Conservation (phyloP, 1,140 invertebrate species). For the Formica exsecta region DNA sequence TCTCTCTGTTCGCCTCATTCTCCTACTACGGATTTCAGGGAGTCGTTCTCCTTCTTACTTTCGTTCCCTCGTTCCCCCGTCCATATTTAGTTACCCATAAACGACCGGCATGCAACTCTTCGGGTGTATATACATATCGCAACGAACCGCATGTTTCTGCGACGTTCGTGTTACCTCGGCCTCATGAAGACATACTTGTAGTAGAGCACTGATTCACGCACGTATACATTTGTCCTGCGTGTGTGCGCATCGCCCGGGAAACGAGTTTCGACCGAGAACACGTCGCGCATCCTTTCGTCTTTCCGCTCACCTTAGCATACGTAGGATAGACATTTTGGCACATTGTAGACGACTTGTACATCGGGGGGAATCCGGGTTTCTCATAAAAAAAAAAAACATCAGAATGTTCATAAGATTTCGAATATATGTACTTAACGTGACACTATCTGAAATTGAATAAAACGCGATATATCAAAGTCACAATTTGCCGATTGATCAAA, state of each 20-base stretch:
- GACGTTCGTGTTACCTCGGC: conserved; percentile 58
- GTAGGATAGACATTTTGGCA: conserved; percentile 14
- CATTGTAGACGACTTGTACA: conserved; percentile 13
- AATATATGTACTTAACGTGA: neutral
- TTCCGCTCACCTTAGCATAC: neutral
- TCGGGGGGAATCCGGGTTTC: neutral
- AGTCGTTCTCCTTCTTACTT: conserved; percentile 45
- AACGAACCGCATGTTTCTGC: conserved; percentile 49
- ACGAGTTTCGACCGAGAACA: conserved; percentile 42
- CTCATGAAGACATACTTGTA: conserved; percentile 9
- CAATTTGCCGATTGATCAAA: neutral
- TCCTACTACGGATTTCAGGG: neutral
- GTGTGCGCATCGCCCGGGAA: neutral
- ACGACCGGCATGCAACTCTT: conserved; percentile 54
- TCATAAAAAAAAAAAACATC: neutral
- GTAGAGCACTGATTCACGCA: conserved; percentile 29
- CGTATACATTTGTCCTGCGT: neutral
- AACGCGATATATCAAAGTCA: neutral
- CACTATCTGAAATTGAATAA: neutral
- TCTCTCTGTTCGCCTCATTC: conserved; percentile 37
- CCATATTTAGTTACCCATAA: conserved; percentile 55
- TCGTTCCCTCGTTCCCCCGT: neutral
- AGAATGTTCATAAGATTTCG: neutral
- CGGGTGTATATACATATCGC: conserved; percentile 60
- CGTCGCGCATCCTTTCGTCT: conserved; percentile 26